Conservation (phyloP, 2,797 vertebrate genomes). For the Poecilia wingei region DNA sequence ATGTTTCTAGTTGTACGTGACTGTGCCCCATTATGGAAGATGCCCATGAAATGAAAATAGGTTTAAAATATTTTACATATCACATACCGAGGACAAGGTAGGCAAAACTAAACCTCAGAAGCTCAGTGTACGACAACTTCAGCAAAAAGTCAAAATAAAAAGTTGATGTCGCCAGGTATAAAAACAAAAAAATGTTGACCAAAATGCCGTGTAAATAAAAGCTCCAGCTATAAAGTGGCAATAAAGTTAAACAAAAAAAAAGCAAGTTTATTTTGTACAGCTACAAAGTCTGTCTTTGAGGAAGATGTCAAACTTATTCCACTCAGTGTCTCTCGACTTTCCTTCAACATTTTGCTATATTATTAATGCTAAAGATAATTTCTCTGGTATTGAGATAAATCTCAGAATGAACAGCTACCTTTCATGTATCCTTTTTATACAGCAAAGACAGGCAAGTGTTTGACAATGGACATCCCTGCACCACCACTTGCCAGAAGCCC, state of each 20-base stretch:
- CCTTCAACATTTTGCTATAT: neutral
- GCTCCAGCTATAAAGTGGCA: neutral
- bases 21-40: neutral
- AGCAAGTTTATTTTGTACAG: neutral
- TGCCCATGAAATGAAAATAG: neutral
- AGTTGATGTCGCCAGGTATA: neutral
- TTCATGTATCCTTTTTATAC: constrained; percentile 34
- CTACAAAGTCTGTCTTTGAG: neutral
- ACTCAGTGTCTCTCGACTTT: neutral
- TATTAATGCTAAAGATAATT: neutral
- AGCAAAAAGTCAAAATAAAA: neutral
- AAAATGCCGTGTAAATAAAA: neutral
- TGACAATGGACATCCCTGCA: constrained; percentile 37
- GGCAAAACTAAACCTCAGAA: neutral
- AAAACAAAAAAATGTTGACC: neutral
- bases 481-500: constrained; percentile 61
- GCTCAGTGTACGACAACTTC: neutral
- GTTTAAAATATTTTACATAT: neutral
- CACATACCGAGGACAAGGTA: neutral
- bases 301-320: neutral
- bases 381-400: constrained; percentile 15
- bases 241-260: neutral
- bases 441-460: constrained; percentile 39
- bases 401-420: constrained; percentile 23
- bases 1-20: neutral